Base-by-base conservation (phyloP, 2,113 vertebrate species). In the Heloderma charlesbogerti region DNA sequence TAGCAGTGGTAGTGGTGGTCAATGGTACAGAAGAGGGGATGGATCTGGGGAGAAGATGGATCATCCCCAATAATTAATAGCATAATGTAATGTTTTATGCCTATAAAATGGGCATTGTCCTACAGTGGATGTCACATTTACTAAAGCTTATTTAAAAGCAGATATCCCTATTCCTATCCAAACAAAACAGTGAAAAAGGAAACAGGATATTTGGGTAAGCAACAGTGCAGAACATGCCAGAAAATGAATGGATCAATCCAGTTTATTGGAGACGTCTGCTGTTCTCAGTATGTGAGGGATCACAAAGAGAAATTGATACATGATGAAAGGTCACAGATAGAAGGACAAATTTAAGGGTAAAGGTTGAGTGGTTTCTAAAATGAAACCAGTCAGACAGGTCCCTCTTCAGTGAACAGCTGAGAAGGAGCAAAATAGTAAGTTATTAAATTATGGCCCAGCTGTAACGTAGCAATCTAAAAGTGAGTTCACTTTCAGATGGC, bases 341-440 rank as follows among this genome's bases (percentile, higher is more conserved):
- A 87, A 72, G 84, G 67, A 87, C 18, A 80, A 87, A 69, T 81
- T 81, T 87, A 91, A 81, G 77, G 66, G 40, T 91, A 87, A 86
- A 87, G 67, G 78, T 82, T 82, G 84, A 82, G 82, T 84, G 31
- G 83, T 89, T 87, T 78, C 54, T 78, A 34, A 83, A 67, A 78
- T 6, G 74, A 81, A 84, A 90, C 71, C 34, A 84, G 15, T 22
- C 4, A 51, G 74, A 15, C 2, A 20, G 20, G 89, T 79, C 34
- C 10, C 48, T 84, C 90, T 86, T 43, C 27, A 67, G 77, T 71
- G 74, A 92, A 27, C 2, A 84, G 27, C 12, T 82, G 34, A 74
- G 48, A 71, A n/a, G 29, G n/a, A 27, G 83, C 81, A 60, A 79
- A 45, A 79, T 18, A 86, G 79, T 60, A 78, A 83, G 80, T 72